Evolutionary conservation across 2,113 vertebrate genomes (phyloP), one percentile per base, ranked within the genome.

Genomic region (Monopterus albus): DNA sequence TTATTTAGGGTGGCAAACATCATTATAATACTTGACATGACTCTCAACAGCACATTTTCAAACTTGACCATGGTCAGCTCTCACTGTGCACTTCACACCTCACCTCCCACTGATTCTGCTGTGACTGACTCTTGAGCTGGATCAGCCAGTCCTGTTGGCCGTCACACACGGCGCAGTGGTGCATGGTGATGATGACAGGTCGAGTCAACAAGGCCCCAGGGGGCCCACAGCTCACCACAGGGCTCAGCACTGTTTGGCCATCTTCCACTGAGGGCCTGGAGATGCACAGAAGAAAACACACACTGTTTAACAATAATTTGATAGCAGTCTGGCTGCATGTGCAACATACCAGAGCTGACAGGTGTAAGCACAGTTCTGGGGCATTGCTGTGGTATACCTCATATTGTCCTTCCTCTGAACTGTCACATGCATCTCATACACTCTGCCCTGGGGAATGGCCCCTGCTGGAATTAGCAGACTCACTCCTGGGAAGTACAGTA

Each of bases 341-440:
- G 47, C 40, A 61, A 79, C 56, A 63, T 12, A 20, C 31, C 3
- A 5, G 45, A 51, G 61, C n/a, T 70, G 76, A 79, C 72, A 38
- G 75, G 66, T 42, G 55, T 75, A 38, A 87, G 82, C 65, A 72
- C 21, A 28, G 69, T 36, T 79, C 43, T 51, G 43, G 71, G 28
- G 49, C 12, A 40, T 38, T 40, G 51, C 60, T 42, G 47, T 63
- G 68, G 18, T 42, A 87, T 96, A 98, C 97, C 97, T 99, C 96
- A 98, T 94, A 88, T 87, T 96, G 85, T 98, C 97, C 89, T 96
- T 98, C 92, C 97, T 96, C 92, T 98, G 96, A 72, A 99, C 96
- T 15, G 96, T 98, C 94, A 99, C 94, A 75, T 97, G 98, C 97
- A 99, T 98, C 92, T 99, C 97, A 57, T 98, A 99, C 78, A 96